phyloP scores from a whole-genome alignment of 2,113 vertebrate species.

The Panthera leo region DNA sequence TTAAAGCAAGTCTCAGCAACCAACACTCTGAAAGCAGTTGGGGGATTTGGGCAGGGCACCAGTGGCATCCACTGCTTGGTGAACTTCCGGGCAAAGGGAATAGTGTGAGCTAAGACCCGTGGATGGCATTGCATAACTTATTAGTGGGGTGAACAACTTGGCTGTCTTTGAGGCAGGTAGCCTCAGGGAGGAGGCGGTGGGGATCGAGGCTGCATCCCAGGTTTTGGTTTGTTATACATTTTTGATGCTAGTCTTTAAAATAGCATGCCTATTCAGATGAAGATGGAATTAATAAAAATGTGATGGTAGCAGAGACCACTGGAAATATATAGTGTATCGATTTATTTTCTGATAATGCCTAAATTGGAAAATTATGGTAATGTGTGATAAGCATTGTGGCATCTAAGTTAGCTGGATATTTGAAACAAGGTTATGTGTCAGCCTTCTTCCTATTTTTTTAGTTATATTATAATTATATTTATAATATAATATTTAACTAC shows the following conservation, averaged over 20 bases:
- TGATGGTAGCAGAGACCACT: not conserved
- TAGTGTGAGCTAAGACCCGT: rapidly evolving
- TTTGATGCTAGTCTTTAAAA: not conserved
- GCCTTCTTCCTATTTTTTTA: constrained; percentile 29
- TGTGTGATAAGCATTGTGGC: not conserved
- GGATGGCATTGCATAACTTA: rapidly evolving
- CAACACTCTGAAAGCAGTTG: not conserved
- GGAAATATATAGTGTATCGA: not conserved
- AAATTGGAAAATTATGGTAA: not conserved
- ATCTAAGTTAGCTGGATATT: not conserved
- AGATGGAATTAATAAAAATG: constrained; percentile 20
- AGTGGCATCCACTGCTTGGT: rapidly evolving
- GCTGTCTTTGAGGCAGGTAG: not conserved
- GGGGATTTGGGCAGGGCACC: not conserved
- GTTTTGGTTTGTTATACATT: not conserved
- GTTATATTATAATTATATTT: not conserved
- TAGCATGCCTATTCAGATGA: not conserved
- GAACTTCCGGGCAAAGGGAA: not conserved
- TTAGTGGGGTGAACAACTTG: not conserved
- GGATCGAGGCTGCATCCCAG: not conserved
- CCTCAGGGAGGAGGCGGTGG: not conserved
- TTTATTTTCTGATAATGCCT: not conserved
- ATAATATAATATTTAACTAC: too few species aligned
- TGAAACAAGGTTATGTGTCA: not conserved
- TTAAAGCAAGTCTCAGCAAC: not conserved